Evolutionary conservation across 2,888 invertebrate genomes (phyloP), one percentile per base, ranked within the genome.

Genomic region (Gandaritis pyraliata): DNA sequence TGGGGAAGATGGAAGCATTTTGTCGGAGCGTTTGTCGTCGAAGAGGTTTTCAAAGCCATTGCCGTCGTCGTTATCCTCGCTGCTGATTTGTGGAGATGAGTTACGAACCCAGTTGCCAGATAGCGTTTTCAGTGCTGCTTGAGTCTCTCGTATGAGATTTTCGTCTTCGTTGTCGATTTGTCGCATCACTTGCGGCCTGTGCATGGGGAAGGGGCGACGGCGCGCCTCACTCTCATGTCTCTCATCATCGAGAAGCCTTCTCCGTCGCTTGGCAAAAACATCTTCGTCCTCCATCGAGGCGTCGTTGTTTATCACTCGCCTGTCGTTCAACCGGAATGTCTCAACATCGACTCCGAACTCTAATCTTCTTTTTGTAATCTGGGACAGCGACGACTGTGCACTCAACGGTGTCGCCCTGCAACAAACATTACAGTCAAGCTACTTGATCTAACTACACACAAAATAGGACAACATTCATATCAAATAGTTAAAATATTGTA

Each of bases 31-130:
- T 80, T 96, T 96, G 77, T 97, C 97, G 77, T 96, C 96, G 77
- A 97, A 97, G 0, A 97, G 90, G 85, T 97, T 96, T 78, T 97
- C 97, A 75, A 97, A 97, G 54, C 95, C 95, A 45, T 96, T 95
- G 33, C 95, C 95, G 74, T 96, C 96, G 69, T 97, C 96, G 74
- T 95, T 95, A 66, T 95, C 94, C 66, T 94, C 94, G 55, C 94
- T 88, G 58, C 95, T 94, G 74, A 95, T 95, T 8, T 92, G 78
- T 36, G 94, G 94, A 7, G 94, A 94, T 29, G 95, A 94, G 12
- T 96, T 96, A n/a, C 86, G 83, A 6, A 95, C 95, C 96, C 97
- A 97, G 81, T 95, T 96, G 13, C 96, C 97, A 0, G 97, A 97
- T n/a, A 98, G 88, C 72, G 96, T 96, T 82, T 96, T 96, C 33